Base-by-base conservation (phyloP, 1,140 invertebrate genomes). In the Eufriesea mexicana region DNA sequence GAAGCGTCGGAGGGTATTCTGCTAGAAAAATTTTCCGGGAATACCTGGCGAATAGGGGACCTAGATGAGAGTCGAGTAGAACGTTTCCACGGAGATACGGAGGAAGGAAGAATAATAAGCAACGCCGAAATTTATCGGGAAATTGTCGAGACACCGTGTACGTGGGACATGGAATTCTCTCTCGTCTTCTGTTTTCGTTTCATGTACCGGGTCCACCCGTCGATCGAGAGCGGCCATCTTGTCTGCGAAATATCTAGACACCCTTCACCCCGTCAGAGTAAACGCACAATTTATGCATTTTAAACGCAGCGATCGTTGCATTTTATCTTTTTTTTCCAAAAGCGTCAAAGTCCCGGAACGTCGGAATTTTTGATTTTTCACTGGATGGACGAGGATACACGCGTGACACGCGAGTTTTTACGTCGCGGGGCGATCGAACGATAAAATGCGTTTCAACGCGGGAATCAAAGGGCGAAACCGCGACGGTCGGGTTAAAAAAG, bases 391-490 rank as follows among this genome's bases (percentile, higher is more conserved):
- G 1, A 8, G 0, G 23, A 47, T n/a, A 42, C 35, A 4, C 35
- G 35, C 35, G 35, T 35, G 16, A 0, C 64, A 0, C 16, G 23
- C 42, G 4, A 12, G 42, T 45, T 45, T 67, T 16, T 7, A n/a
- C 12, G 16, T 45, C 23, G 42, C 10, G n/a, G 8, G 23, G 55
- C 12, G 42, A 12, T 68, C 16, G 42, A 23, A 4, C 2, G 51
- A 82, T 76, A 76, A 82, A 82, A n/a, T 28, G 71, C 73, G 35
- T 55, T 68, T 82, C 51, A 42, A 76, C 61, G 0, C 51, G 79
- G 51, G 73, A 82, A 81, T 81, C 59, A 76, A 73, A 45, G 61
- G 25, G 2, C 35, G 62, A 47, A 45, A 55, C 79, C 79, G 62
- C 54, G 51, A 66, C 28, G 62, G 42, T 35, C 49, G 42, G 61